phyloP scores from a whole-genome alignment of 2,888 invertebrate genomes.

The Plutella xylostella region DNA sequence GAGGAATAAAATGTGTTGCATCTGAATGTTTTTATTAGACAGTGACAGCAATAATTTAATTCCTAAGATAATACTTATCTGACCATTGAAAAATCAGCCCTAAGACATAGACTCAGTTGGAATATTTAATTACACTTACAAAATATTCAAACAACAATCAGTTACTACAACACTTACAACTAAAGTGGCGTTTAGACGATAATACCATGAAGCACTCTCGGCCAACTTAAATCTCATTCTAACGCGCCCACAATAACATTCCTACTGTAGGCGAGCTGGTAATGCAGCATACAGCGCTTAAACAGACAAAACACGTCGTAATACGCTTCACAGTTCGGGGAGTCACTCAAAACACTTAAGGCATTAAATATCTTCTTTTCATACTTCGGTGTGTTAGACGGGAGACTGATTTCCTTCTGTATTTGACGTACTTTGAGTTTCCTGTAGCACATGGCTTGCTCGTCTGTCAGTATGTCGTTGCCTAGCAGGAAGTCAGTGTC shows the following conservation, averaged over 20 bases:
- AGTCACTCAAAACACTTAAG: not conserved
- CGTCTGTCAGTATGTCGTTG: not conserved
- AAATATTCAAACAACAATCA: too few relatives aligned
- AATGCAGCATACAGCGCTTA: not conserved
- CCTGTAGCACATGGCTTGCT: not conserved
- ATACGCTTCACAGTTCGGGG: not conserved
- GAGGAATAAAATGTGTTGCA: too few relatives aligned
- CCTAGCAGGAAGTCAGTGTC: not conserved
- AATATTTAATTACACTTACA: too few relatives aligned
- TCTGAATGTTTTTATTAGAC: too few relatives aligned
- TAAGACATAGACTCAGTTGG: too few relatives aligned
- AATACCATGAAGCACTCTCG: too few relatives aligned
- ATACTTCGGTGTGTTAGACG: not conserved
- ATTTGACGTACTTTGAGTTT: not conserved
- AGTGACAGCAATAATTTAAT: too few relatives aligned
- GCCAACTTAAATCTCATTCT: not conserved
- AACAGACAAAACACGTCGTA: not conserved
- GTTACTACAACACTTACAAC: too few relatives aligned
- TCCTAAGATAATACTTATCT: too few relatives aligned
- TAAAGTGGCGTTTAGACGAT: too few relatives aligned
- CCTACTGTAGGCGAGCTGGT: not conserved
- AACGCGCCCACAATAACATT: not conserved
- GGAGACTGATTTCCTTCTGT: not conserved
- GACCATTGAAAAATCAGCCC: too few relatives aligned
- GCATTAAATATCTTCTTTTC: not conserved